These are phyloP conservation scores for Gobiocypris rarus DNA, from an alignment of 2,113 vertebrate genomes.

Conservation along the genomic window DNA sequence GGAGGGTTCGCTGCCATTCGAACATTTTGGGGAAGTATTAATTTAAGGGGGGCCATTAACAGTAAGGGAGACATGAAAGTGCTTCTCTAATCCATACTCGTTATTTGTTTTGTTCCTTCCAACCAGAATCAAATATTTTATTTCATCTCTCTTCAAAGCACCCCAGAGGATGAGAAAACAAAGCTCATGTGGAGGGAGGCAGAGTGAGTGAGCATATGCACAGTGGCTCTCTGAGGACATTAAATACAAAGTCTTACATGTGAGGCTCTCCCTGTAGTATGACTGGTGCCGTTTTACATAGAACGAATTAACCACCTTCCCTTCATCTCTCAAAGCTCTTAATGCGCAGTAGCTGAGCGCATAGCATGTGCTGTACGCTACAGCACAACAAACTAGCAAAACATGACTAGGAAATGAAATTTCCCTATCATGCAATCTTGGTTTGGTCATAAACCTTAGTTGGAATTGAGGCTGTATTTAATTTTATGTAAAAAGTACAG, in stretches of 20 bases:
- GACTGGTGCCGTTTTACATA: slow-evolving; percentile 13
- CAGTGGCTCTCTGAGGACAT: slow-evolving; percentile 29
- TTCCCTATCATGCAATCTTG: not conserved
- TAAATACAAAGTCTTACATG: slow-evolving; percentile 28
- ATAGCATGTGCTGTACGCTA: not conserved
- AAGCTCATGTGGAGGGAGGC: not conserved
- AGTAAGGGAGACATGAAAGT: slow-evolving; percentile 31
- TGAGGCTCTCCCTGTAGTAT: slow-evolving; percentile 2
- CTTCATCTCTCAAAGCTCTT: slow-evolving; percentile 13
- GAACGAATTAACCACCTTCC: slow-evolving; percentile 12
- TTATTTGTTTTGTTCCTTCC: slow-evolving; percentile 29
- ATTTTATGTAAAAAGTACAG: not conserved
- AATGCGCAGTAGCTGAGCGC: not conserved
- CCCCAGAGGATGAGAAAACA: slow-evolving; percentile 9
- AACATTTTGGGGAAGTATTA: slow-evolving; percentile 22
- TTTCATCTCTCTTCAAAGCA: slow-evolving; percentile 44
- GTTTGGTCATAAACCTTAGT: not conserved
- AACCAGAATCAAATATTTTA: slow-evolving; percentile 52
- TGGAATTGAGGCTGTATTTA: not conserved
- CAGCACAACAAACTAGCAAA: not conserved
- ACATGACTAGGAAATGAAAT: not conserved
- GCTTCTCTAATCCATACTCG: slow-evolving; percentile 32
- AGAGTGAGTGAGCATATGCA: slow-evolving; percentile 28
- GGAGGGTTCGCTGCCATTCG: slow-evolving; percentile 32
- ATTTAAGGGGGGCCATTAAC: slow-evolving; percentile 19